phyloP scores from a whole-genome alignment of 2,797 vertebrate species.

The Pseudochirops corinnae region DNA sequence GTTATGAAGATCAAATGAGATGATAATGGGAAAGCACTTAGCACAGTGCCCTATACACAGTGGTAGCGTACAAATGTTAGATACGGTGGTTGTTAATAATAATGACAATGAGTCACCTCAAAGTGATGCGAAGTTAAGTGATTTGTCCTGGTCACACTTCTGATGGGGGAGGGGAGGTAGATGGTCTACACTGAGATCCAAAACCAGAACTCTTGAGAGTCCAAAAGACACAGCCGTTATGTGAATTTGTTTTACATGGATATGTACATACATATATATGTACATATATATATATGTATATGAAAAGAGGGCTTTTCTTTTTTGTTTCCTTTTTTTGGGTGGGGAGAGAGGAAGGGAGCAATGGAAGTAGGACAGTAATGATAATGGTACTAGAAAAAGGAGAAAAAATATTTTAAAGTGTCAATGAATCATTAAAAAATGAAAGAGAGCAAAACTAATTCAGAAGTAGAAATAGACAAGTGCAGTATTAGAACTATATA shows the following conservation, averaged over 20 bases:
- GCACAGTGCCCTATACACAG: neutral
- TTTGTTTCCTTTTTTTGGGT: neutral
- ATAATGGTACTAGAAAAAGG: neutral
- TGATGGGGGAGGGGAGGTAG: neutral
- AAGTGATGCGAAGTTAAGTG: neutral
- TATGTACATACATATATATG: neutral
- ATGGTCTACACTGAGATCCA: neutral
- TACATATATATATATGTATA: too few relatives aligned
- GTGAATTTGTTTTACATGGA: neutral
- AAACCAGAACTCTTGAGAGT: neutral
- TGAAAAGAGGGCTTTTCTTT: neutral
- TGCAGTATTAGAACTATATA: neutral
- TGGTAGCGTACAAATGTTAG: neutral
- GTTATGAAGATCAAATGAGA: too few relatives aligned
- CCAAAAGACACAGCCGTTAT: neutral
- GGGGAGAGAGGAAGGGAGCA: neutral
- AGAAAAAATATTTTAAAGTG: neutral
- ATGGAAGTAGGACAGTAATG: neutral
- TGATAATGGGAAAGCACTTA: neutral
- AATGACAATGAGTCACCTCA: neutral
- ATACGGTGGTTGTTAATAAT: neutral
- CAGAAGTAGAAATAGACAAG: neutral
- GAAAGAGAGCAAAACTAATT: neutral
- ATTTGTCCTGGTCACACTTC: neutral
- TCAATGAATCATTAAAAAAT: neutral